Conservation (phyloP, 2,113 vertebrate genomes). For the Poecilia latipinna region DNA sequence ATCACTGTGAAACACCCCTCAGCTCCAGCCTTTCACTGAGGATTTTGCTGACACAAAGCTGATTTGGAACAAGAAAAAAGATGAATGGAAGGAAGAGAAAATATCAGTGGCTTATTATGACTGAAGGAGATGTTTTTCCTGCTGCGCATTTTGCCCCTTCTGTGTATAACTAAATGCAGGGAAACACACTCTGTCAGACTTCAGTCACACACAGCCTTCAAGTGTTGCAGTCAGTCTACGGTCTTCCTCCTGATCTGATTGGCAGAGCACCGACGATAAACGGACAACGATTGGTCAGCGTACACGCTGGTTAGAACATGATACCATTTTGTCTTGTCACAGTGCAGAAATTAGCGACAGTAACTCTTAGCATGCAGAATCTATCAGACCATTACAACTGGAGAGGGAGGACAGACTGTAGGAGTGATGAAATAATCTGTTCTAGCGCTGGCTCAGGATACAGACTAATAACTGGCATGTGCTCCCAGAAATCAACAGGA, state of each 20-base stretch:
- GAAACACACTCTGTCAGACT: constrained; percentile 31
- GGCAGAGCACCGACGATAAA: constrained; percentile 43
- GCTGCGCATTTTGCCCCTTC: constrained; percentile 36
- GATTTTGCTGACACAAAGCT: constrained; percentile 51
- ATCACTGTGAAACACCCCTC: constrained; percentile 47
- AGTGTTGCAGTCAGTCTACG: constrained; percentile 41
- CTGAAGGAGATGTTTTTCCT: constrained; percentile 46
- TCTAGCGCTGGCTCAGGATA: no score
- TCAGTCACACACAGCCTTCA: constrained; percentile 50
- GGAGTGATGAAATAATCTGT: no score
- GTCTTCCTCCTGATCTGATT: constrained; percentile 62
- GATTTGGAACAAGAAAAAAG: background rate
- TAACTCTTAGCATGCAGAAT: constrained; percentile 40
- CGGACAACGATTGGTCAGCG: constrained; percentile 61
- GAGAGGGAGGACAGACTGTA: background rate
- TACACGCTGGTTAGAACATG: constrained; percentile 50
- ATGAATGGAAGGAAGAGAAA: constrained; percentile 4
- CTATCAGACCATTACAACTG: constrained; percentile 30
- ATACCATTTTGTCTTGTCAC: constrained; percentile 45
- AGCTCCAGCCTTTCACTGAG: constrained; percentile 49
- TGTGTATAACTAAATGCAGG: constrained; percentile 42
- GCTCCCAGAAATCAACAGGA: no score
- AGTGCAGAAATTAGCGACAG: constrained; percentile 55
- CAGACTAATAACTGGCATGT: no score
- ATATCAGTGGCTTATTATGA: constrained; percentile 53